Evolutionary conservation across 2,888 invertebrate species (phyloP).

Genomic region (Clanis bilineata): DNA sequence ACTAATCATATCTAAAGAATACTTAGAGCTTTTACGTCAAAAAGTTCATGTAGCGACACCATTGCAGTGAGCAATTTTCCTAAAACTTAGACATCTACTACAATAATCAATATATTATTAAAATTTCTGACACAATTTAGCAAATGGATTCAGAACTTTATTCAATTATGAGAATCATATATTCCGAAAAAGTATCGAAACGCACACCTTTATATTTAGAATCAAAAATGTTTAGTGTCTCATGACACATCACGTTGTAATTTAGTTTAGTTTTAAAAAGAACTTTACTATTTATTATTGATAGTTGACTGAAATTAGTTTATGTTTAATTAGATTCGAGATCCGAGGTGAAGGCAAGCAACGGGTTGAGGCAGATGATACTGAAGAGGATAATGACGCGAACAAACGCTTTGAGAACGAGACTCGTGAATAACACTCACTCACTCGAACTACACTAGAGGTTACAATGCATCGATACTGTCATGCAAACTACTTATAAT

Average conservation of each 20-base stretch:
- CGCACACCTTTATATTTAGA: not conserved
- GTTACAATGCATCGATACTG: not conserved
- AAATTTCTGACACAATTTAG: not conserved
- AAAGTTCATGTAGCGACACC: constrained; percentile 55
- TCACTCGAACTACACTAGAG: not conserved
- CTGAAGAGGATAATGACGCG: too few species aligned
- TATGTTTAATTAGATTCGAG: not conserved
- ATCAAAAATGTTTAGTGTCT: not conserved
- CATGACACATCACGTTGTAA: not conserved
- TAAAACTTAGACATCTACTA: constrained; percentile 9
- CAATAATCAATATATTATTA: constrained; percentile 7
- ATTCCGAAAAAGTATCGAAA: not conserved
- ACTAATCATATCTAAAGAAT: constrained; percentile 76
- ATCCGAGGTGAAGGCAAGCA: constrained; percentile 1
- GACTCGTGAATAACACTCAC: not conserved
- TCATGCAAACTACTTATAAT: not conserved
- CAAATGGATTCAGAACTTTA: not conserved
- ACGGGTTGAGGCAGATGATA: not conserved
- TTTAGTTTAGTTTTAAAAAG: not conserved
- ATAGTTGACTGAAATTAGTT: not conserved
- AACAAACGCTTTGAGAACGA: not conserved
- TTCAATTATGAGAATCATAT: constrained; percentile 11
- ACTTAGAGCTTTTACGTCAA: constrained; percentile 68
- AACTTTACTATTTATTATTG: not conserved
- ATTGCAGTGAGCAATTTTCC: constrained; percentile 67